These are phyloP conservation scores for Theocolax elegans DNA, from an alignment of 1,140 invertebrate species.

Conservation along the genomic window DNA sequence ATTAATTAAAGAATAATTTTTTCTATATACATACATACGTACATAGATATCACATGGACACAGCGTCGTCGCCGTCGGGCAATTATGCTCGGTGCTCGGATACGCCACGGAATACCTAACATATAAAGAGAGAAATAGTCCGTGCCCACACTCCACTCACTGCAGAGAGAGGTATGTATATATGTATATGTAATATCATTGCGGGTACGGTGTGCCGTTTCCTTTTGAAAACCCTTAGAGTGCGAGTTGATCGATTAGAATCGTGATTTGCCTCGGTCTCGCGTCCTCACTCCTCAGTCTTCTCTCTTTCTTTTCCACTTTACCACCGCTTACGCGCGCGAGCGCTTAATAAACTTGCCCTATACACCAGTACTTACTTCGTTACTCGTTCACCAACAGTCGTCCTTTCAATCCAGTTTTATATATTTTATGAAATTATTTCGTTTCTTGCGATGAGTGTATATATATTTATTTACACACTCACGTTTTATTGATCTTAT, in stretches of 20 bases:
- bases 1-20: conserved; percentile 70
- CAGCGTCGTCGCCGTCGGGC: conserved; percentile 61
- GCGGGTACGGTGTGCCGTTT: neutral
- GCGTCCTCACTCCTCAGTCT: neutral
- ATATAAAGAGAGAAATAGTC: conserved; percentile 35
- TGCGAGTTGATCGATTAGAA: conserved; percentile 39
- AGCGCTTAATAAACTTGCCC: neutral
- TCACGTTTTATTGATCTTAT: no score
- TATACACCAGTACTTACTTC: no score
- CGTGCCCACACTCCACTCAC: no score
- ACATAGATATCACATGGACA: conserved; percentile 23
- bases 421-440: no score
- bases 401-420: no score
- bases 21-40: conserved; percentile 39
- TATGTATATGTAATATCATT: conserved; percentile 34
- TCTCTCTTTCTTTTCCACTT: neutral
- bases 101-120: conserved; percentile 66
- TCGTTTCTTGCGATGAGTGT: no score
- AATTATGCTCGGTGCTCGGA: conserved; percentile 65
- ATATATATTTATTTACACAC: no score
- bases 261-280: conserved; percentile 26
- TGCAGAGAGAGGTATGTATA: no score
- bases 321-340: neutral
- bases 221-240: conserved; percentile 5
- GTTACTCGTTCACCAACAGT: no score